Percentiles rank a stretch among this genome's conserved stretches.
Conservation (phyloP, 1,140 invertebrate species). For the Rhynchophorus ferrugineus region DNA sequence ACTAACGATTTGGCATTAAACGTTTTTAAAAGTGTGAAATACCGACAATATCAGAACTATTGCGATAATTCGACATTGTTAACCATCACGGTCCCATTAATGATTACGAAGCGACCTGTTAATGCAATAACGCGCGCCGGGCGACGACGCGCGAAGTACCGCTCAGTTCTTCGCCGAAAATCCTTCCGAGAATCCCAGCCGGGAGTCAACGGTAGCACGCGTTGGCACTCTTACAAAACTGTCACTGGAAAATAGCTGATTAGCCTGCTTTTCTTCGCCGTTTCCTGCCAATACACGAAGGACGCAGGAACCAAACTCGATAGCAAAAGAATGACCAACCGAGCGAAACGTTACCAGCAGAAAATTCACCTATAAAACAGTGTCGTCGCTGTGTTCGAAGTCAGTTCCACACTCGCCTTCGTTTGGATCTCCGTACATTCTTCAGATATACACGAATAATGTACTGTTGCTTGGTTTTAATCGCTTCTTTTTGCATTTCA, state of each 20-base stretch:
- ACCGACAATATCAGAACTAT: no score
- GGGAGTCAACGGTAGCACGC: neutral
- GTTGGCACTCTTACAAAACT: neutral
- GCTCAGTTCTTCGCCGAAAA: neutral
- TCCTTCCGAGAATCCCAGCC: neutral
- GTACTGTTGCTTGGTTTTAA: no score
- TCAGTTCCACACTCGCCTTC: conserved; percentile 13
- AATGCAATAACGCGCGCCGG: no score
- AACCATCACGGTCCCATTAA: no score
- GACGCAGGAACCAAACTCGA: conserved; percentile 12
- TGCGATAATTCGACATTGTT: no score
- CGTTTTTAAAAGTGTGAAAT: no score
- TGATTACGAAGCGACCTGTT: no score
- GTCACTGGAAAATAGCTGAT: conserved; percentile 15
- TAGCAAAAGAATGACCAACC: conserved; percentile 11
- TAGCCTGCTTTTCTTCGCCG: conserved; percentile 18
- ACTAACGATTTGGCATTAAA: no score
- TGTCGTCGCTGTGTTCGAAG: neutral
- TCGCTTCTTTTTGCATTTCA: no score
- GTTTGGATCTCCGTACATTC: conserved; percentile 8
- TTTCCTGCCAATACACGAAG: conserved; percentile 16
- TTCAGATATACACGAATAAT: no score
- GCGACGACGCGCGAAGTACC: no score
- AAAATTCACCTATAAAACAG: conserved; percentile 22
- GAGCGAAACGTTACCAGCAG: conserved; percentile 23